These are phyloP conservation scores for Idaea dimidiata DNA, from an alignment of 2,888 invertebrate genomes.

Conservation along the genomic window DNA sequence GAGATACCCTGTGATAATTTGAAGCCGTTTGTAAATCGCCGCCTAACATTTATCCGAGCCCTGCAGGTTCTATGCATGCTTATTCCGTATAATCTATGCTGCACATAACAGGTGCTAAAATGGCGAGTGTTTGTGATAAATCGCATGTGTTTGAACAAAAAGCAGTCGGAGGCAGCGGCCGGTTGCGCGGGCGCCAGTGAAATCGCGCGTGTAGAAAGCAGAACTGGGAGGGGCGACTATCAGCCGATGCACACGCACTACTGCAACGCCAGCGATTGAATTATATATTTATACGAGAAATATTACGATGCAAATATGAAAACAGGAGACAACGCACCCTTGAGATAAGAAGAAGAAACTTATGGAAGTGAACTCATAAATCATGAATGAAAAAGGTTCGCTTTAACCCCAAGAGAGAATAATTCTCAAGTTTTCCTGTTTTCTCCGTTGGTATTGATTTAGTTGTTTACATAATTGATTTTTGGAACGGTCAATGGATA, in stretches of 20 bases:
- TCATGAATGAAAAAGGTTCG: neutral
- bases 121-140: slow-evolving; percentile 61
- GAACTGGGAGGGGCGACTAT: slow-evolving; percentile 66
- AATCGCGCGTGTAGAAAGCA: slow-evolving; percentile 80
- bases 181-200: slow-evolving; percentile 59
- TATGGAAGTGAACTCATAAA: neutral
- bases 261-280: slow-evolving; percentile 44
- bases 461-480: no score
- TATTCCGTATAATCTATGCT: neutral
- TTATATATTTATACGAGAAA: slow-evolving; percentile 25
- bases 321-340: slow-evolving; percentile 11
- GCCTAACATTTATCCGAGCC: neutral
- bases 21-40: slow-evolving; percentile 9
- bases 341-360: slow-evolving; percentile 1
- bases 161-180: slow-evolving; percentile 36
- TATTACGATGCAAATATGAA: slow-evolving; percentile 15
- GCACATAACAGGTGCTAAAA: slow-evolving; percentile 45
- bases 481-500: no score
- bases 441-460: no score
- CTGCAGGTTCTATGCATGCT: neutral
- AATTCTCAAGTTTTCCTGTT: no score
- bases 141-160: slow-evolving; percentile 59
- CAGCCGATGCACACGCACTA: slow-evolving; percentile 51
- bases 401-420: no score
- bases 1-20: slow-evolving; percentile 19